phyloP scores from a whole-genome alignment of 2,888 invertebrate genomes.

The Temnothorax rugatulus region DNA sequence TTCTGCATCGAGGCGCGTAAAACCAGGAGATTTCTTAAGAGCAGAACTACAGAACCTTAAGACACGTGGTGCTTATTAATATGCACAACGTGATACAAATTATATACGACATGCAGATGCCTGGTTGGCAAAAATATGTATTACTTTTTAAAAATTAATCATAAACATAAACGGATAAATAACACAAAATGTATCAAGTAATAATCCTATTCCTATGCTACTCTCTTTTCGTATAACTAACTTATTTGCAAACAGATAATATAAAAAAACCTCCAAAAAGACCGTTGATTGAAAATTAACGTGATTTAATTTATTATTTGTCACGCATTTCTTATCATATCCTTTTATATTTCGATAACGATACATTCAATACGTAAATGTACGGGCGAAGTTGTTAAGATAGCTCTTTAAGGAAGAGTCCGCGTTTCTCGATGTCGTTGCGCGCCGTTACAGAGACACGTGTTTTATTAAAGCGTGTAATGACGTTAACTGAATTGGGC shows the following conservation, averaged over 20 bases:
- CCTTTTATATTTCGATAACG: not conserved
- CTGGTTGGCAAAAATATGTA: not conserved
- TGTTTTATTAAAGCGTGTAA: slow-evolving; percentile 60
- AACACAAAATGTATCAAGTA: not conserved
- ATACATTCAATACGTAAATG: not conserved
- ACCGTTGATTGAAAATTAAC: not conserved
- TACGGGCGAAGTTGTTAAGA: not conserved
- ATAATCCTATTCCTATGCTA: not conserved
- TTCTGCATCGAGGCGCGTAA: not conserved
- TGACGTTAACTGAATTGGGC: slow-evolving; percentile 58
- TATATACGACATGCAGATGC: not conserved
- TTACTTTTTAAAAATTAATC: not conserved
- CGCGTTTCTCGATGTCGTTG: not conserved
- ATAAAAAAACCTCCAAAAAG: not conserved
- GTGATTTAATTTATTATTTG: slow-evolving; percentile 9
- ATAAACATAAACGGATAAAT: not conserved
- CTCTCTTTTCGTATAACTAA: not conserved
- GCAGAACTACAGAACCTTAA: not conserved
- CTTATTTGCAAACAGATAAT: not conserved
- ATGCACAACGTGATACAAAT: not conserved
- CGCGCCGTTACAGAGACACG: slow-evolving; percentile 9
- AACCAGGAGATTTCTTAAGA: slow-evolving; percentile 19
- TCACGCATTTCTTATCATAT: not conserved
- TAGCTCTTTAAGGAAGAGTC: not conserved
- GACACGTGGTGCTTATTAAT: not conserved